Evolutionary conservation across 1,140 invertebrate genomes (phyloP), one percentile per base, ranked within the genome.

Genomic region (Trachymyrmex septentrionalis): DNA sequence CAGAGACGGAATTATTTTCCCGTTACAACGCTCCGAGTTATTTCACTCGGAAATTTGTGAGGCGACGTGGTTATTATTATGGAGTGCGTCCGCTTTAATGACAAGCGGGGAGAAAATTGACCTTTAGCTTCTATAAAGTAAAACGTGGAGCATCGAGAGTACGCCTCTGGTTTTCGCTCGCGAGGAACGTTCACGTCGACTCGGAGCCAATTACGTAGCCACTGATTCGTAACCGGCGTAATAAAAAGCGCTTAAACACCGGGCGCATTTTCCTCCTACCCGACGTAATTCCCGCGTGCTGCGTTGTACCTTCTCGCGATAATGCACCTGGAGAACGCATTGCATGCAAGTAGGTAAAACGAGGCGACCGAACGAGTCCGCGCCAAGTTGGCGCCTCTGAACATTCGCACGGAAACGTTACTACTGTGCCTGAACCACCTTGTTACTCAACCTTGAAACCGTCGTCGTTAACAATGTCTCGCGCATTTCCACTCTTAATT

Each of bases 321-420:
- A 86, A 86, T 80, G 30, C 69, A 48, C 24, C 53, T 19, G 76
- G 10, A 34, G 61, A 80, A 72, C 59, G 87, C 66, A 38, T 14
- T 14, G 48, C 34, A 19, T 34, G 48, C 57, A 27, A 59, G 82
- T 66, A 67, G 53, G 78, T 44, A 34, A 67, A 48, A 75, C 44
- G 69, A 76, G 75, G 50, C 50, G 44, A 61, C 16, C 73, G n/a
- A 59, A 16, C 24, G 21, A 63, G 53, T 82, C 48, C 38, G 71
- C 88, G 89, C 75, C 88, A 59, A 30, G 67, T 89, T 85, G 88
- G 86, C 80, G 88, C 88, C 89, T 24, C n/a, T 30, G 44, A 69
- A 80, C 59, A 55, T 80, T 85, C 38, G 27, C 53, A 44, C 82
- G 38, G 12, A 44, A 44, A 75, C 67, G 1, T 59, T 48, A 48